Conservation (phyloP, 1,140 invertebrate genomes). For the Leptonema lineaticorne region DNA sequence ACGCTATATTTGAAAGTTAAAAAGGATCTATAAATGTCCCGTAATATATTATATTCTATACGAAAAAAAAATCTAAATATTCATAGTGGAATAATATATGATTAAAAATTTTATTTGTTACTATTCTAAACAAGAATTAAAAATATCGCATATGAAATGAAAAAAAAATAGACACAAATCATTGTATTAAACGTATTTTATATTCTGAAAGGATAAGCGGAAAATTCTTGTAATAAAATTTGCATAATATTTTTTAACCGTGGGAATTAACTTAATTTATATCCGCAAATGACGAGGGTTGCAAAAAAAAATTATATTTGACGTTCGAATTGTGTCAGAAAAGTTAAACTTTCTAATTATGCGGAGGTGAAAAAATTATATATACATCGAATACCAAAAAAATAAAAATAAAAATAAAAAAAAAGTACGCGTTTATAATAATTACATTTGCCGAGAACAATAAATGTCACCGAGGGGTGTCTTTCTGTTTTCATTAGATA, state of each 20-base stretch:
- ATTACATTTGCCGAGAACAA: background rate
- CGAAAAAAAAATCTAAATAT: background rate
- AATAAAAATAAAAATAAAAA: too few relatives aligned
- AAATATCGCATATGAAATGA: background rate
- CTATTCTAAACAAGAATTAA: background rate
- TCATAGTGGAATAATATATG: background rate
- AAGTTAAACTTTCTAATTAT: background rate
- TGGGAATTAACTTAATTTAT: background rate
- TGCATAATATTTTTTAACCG: background rate
- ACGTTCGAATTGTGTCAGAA: constrained; percentile 1
- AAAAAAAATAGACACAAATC: background rate
- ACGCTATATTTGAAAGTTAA: background rate
- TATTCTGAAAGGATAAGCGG: background rate
- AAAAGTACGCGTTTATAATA: background rate
- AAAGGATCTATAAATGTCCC: background rate
- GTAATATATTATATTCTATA: background rate
- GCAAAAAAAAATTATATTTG: constrained; percentile 9
- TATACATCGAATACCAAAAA: background rate
- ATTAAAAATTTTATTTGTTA: background rate
- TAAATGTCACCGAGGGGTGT: too few relatives aligned
- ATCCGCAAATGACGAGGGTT: background rate
- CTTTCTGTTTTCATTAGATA: too few relatives aligned
- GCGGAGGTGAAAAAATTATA: background rate
- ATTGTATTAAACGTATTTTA: background rate
- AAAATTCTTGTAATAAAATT: background rate